Percentiles rank a stretch among this genome's conserved stretches.
Conservation (phyloP, 1,140 invertebrate species). For the Temnothorax longispinosus region DNA sequence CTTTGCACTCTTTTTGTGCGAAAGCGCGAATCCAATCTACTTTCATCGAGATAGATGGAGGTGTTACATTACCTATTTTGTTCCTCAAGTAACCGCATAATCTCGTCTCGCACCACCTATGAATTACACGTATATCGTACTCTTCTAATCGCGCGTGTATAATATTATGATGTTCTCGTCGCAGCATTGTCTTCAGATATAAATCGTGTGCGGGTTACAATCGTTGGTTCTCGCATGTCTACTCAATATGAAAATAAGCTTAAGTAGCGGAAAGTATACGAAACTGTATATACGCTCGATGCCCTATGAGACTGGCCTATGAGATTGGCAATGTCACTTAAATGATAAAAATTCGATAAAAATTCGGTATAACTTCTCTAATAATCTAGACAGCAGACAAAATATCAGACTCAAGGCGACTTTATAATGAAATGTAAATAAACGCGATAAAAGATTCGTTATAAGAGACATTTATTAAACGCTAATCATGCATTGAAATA, state of each 20-base stretch:
- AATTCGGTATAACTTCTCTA: background rate
- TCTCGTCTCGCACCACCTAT: background rate
- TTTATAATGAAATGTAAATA: background rate
- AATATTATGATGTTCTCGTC: background rate
- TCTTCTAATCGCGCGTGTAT: too few species aligned
- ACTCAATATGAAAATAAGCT: background rate
- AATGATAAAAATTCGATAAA: background rate
- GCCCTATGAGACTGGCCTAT: background rate
- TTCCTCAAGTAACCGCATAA: too few species aligned
- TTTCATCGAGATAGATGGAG: background rate
- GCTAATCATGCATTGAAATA: background rate
- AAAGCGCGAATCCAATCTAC: background rate
- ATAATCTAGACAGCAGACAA: background rate
- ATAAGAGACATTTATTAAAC: background rate
- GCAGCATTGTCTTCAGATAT: background rate
- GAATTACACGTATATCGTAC: too few species aligned
- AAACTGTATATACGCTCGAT: background rate
- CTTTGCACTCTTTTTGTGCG: background rate
- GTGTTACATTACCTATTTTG: too few species aligned
- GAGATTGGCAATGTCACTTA: background rate
- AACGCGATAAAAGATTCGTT: background rate
- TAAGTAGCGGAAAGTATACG: background rate
- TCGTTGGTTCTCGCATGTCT: background rate
- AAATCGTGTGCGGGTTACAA: background rate
- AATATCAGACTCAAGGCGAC: background rate